Conservation (phyloP, 1,140 invertebrate species). For the Lordiphosa clarofinis region DNA sequence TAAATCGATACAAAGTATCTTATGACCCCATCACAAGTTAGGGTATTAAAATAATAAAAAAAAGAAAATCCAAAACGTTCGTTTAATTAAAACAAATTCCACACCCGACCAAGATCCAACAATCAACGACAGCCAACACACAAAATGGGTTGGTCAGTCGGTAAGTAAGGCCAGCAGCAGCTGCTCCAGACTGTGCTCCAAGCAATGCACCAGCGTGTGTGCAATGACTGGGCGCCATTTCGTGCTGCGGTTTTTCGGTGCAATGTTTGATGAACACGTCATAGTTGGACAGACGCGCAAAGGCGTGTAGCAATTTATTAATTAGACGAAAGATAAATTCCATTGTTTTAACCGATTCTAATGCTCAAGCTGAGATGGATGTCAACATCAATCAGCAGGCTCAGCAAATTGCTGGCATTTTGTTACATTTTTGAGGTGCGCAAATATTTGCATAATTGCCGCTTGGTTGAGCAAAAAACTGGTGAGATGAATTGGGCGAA, state of each 20-base stretch:
- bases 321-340: constrained; percentile 36
- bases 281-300: constrained; percentile 46
- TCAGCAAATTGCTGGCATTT: constrained; percentile 67
- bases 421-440: constrained; percentile 51
- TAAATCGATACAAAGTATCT: neutral
- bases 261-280: constrained; percentile 75
- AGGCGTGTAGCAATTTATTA: constrained; percentile 55
- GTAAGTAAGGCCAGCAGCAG: constrained; percentile 32
- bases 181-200: constrained; percentile 5
- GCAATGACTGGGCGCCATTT: constrained; percentile 43
- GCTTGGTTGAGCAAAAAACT: constrained; percentile 50
- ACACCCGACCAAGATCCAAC: constrained; percentile 31
- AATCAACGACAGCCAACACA: neutral
- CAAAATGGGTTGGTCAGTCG: constrained; percentile 51
- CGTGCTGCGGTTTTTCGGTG: constrained; percentile 29
- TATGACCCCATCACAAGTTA: neutral
- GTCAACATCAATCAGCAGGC: constrained; percentile 60
- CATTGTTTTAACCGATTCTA: constrained; percentile 15
- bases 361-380: constrained; percentile 15
- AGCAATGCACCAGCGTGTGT: constrained; percentile 16
- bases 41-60: constrained; percentile 26
- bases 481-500: constrained; percentile 13
- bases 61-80: constrained; percentile 33
- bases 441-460: constrained; percentile 75
- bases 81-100: constrained; percentile 67